Base-by-base conservation (phyloP, 1,140 invertebrate species). In the Samia ricini region DNA sequence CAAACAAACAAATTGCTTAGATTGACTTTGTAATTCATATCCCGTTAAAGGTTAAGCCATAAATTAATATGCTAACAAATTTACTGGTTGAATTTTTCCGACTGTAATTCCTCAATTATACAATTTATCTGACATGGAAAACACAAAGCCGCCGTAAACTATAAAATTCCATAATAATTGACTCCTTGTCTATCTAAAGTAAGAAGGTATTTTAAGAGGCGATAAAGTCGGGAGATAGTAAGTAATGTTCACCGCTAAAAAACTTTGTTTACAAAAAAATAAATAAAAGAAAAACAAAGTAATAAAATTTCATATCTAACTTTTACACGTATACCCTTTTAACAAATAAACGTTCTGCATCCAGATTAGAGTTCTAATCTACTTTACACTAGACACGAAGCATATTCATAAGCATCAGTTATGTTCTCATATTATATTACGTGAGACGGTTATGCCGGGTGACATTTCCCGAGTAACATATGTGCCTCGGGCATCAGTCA, bases 401-500 rank as follows among this genome's bases (percentile, higher is more conserved):
- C 4, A 42, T 15, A 42, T 42, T 15, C 33, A 42, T 42, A 42
- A 42, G 33, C 33, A 42, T 42, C n/a, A 15, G 33, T 42, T 42
- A 42, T n/a, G n/a, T n/a, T n/a, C n/a, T n/a, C 12, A 15, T 42
- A 42, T 42, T 42, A 42, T 42, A 42, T 42, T 42, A 42, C 33
- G 33, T 42, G 33, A 42, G 33, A 42, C 33, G 33, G 36, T 10
- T 21, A 23, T 22, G 22, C 51, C 51, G 51, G 51, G 20, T 23
- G 51, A 23, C 51, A 52, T 52, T 23, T 23, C 51, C 20, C 51
- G 51, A 22, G 50, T 20, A 15, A 52, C 69, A 74, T 69, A 71
- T 71, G 69, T 68, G 72, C 49, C 68, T 50, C 59, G 57, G 54
- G 63, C 66, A 74, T 74, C 72, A 66, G 59, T 74, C 72, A 71